A percentile compares a stretch with the other conserved stretches of the same genome.
Evolutionary conservation across 2,888 invertebrate species (phyloP).

Genomic region (Argyresthia albistria): DNA sequence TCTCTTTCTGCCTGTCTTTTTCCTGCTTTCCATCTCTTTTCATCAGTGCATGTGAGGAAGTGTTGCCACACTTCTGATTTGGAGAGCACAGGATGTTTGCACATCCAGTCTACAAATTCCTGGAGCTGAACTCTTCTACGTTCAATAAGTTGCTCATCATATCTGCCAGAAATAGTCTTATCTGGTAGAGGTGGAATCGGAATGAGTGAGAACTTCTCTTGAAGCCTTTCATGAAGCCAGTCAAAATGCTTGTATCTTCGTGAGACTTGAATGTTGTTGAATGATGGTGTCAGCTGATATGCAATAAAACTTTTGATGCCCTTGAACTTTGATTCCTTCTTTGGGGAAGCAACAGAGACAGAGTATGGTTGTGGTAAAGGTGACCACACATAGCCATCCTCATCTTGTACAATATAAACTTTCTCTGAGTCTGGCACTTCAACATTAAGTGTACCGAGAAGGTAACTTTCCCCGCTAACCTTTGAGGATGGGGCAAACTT

Average conservation of each 20-base stretch:
- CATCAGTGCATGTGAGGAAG: slow-evolving; percentile 97
- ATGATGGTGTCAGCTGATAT: slow-evolving; percentile 95
- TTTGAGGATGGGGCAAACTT: slow-evolving; percentile 93
- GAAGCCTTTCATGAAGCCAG: slow-evolving; percentile 96
- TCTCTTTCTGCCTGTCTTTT: slow-evolving; percentile 97
- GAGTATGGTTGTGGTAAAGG: slow-evolving; percentile 81
- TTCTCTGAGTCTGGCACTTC: slow-evolving; percentile 79
- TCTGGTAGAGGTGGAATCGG: slow-evolving; percentile 98
- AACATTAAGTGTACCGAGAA: slow-evolving; percentile 83
- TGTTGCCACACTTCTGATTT: slow-evolving; percentile 95
- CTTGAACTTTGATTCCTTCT: slow-evolving; percentile 97
- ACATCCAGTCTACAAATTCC: slow-evolving; percentile 97
- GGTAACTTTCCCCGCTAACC: slow-evolving; percentile 90
- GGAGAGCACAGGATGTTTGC: slow-evolving; percentile 95
- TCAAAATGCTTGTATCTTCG: slow-evolving; percentile 99
- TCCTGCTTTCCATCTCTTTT: slow-evolving; percentile 97
- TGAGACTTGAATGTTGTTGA: slow-evolving; percentile 93
- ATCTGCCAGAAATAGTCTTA: slow-evolving; percentile 97
- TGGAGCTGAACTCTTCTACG: slow-evolving; percentile 94
- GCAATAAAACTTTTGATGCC: slow-evolving; percentile 98
- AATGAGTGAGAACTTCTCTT: slow-evolving; percentile 94
- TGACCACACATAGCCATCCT: slow-evolving; percentile 84
- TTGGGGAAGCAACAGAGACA: slow-evolving; percentile 93
- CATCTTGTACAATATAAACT: slow-evolving; percentile 81
- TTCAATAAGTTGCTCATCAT: slow-evolving; percentile 97